phyloP scores from a whole-genome alignment of 2,113 vertebrate species.

The Heterochromis multidens region DNA sequence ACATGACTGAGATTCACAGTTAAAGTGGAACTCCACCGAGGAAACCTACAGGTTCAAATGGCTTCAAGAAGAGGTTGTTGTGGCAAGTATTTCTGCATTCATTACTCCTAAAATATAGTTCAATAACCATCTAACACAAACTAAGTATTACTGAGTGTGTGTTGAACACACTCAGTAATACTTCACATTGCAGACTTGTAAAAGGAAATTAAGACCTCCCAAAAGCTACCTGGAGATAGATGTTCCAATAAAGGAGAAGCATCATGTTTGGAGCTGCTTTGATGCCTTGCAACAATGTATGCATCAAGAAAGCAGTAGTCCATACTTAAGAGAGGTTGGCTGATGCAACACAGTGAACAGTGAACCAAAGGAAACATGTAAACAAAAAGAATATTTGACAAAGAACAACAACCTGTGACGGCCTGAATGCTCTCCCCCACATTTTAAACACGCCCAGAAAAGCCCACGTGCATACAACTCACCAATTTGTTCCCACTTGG shows the following conservation, averaged over 20 bases:
- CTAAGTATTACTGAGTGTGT: background rate
- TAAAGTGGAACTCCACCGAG: background rate
- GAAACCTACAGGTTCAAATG: background rate
- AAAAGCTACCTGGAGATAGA: background rate
- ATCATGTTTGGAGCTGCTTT: too few species aligned
- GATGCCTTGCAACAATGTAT: too few species aligned
- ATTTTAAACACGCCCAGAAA: background rate
- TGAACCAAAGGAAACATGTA: background rate
- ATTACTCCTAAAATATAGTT: too few species aligned
- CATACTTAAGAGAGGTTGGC: background rate
- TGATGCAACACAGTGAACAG: background rate
- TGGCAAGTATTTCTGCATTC: background rate
- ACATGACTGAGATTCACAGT: background rate
- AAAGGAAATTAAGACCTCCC: background rate
- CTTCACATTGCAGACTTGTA: background rate
- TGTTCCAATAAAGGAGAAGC: background rate
- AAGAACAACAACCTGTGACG: background rate
- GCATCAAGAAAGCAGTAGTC: background rate
- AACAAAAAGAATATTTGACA: background rate
- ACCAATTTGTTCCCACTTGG: too few species aligned
- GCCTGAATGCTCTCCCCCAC: background rate
- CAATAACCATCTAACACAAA: background rate
- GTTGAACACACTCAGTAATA: background rate
- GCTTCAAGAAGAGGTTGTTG: background rate
- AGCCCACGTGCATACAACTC: too few species aligned